Evolutionary conservation across 2,797 vertebrate species (phyloP), one percentile per base, ranked within the genome.

Genomic region (Anguilla megastoma): DNA sequence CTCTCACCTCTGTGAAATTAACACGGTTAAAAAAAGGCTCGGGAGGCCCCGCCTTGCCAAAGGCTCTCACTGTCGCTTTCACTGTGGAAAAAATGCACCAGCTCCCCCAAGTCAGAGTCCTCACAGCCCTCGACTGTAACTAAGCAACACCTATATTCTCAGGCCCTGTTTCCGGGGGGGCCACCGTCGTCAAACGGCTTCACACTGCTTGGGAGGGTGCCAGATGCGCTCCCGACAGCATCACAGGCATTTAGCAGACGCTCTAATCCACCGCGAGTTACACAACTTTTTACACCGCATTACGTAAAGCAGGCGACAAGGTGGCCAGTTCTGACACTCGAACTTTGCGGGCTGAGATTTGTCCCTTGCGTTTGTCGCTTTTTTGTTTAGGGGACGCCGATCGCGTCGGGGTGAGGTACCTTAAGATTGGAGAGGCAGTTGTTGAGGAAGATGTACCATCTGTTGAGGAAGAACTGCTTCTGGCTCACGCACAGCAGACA

Each of bases 371-470:
- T 56, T 56, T 56, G 54, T 56, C 12, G 0, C 1, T 56, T 14
- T 14, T 14, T 56, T 56, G 54, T 56, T 60, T 21, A 18, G 58
- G 60, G n/a, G 4, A 60, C 18, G 21, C 1, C 18, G 41, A 12
- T 24, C 74, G 6, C 8, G 2, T n/a, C 85, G 52, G 82, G 88
- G 27, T 33, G 92, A 36, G 90, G 94, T 90, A 99, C 99, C 97
- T 99, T 99, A 88, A 99, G 98, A 95, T 99, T 99, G 90, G 99
- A 99, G 86, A 99, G 95, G 92, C 99, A 99, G 96, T 99, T 99
- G 96, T 98, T 99, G 94, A 99, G 98, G 94, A 99, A 99, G 94
- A 99, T 90, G 93, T 99, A 98, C 99, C 99, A 99, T 93, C 98
- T 97, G 94, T 97, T 98, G 91, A 99, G 96, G 91, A 99, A 99